phyloP scores from a whole-genome alignment of 2,113 vertebrate genomes.

The Lampris megalopsis region DNA sequence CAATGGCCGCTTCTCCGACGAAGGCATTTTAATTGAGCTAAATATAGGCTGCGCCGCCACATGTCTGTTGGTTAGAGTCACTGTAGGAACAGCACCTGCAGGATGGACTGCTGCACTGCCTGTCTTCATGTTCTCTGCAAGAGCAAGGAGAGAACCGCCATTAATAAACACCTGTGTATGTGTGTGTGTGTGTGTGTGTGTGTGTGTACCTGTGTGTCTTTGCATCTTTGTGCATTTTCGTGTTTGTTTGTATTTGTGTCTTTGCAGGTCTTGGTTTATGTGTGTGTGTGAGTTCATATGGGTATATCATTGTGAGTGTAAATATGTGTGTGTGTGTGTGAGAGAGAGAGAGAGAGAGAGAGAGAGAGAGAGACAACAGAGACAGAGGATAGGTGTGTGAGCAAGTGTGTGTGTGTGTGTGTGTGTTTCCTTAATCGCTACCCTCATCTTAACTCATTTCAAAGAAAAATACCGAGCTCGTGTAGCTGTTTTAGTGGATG shows the following conservation, averaged over 20 bases:
- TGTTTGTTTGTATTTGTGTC: no score
- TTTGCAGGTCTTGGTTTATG: no score
- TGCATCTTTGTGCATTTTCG: no score
- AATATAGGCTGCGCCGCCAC: slow-evolving; percentile 4
- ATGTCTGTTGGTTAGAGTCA: slow-evolving; percentile 12
- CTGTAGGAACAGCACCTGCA: slow-evolving; percentile 33
- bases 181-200: not conserved
- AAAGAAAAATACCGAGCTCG: slow-evolving; percentile 28
- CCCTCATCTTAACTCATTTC: slow-evolving; percentile 25
- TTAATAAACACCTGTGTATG: not conserved
- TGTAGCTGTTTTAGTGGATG: slow-evolving; percentile 1
- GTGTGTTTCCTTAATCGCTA: slow-evolving; percentile 12
- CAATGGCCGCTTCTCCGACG: slow-evolving; percentile 19
- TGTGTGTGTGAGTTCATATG: no score
- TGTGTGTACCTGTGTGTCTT: not conserved
- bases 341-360: no score
- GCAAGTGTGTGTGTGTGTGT: not conserved
- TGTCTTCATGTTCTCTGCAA: slow-evolving; percentile 8
- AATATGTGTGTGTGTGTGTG: no score
- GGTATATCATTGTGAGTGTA: no score
- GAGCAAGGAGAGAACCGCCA: slow-evolving; percentile 9
- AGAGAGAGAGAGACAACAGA: no score
- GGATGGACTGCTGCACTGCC: not conserved
- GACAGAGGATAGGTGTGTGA: not conserved
- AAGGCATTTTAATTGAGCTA: slow-evolving; percentile 25